Conservation (phyloP, 2,797 vertebrate species). For the Euphonia xanthogaster region DNA sequence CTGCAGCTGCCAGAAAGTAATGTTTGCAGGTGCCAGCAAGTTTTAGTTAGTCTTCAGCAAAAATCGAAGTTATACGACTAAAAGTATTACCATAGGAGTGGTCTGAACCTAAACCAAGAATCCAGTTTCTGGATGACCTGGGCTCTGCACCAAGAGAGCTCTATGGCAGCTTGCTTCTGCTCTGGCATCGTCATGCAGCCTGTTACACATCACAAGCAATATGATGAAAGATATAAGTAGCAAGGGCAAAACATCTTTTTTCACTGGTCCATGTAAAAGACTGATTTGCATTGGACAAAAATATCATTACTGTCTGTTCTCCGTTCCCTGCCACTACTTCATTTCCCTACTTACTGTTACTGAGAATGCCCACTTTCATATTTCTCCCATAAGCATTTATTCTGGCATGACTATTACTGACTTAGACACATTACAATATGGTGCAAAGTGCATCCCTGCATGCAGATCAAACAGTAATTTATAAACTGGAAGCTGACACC, state of each 20-base stretch:
- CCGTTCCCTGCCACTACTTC: neutral
- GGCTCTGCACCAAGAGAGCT: neutral
- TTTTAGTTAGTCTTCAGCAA: neutral
- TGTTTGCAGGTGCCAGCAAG: neutral
- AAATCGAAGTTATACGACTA: neutral
- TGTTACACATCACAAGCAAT: neutral
- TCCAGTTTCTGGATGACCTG: neutral
- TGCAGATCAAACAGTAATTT: neutral
- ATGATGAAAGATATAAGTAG: rapidly evolving
- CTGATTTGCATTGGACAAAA: neutral
- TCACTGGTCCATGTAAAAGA: neutral
- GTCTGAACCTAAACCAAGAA: neutral
- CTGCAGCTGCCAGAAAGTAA: neutral
- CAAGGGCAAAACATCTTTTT: neutral
- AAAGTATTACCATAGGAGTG: neutral
- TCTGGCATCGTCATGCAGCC: neutral
- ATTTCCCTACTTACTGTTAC: neutral
- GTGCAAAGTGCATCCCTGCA: neutral
- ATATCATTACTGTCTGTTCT: neutral
- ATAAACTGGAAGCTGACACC: neutral
- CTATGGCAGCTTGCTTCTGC: neutral
- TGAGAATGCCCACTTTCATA: neutral
- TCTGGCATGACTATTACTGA: neutral
- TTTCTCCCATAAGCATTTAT: neutral
- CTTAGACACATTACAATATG: neutral